Percentiles rank a stretch among this genome's conserved stretches.
phyloP scores from a whole-genome alignment of 2,888 invertebrate species.

The Stegophylla sp. region DNA sequence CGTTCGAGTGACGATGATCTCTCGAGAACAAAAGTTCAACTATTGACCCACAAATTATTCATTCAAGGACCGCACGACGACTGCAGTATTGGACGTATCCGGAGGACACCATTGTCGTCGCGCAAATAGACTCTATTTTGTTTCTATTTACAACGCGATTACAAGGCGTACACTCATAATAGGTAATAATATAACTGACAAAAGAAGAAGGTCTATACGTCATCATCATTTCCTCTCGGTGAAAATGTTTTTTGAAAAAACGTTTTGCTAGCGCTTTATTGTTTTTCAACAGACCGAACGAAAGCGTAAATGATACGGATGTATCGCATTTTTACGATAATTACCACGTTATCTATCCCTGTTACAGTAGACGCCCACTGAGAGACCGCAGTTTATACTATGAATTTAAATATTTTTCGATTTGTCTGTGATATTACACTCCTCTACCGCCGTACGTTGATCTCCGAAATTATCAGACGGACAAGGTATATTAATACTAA shows the following conservation, averaged over 20 bases:
- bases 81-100: conserved; percentile 23
- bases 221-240: not conserved
- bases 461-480: too few species aligned
- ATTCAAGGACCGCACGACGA: conserved; percentile 43
- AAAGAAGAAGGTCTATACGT: not conserved
- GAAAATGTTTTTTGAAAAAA: not conserved
- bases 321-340: not conserved
- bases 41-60: conserved; percentile 52
- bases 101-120: conserved; percentile 45
- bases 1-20: conserved; percentile 21
- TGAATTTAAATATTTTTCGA: too few species aligned
- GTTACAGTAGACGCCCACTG: too few species aligned
- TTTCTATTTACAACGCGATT: not conserved
- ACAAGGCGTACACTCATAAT: not conserved
- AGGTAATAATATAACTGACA: too few species aligned
- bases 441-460: too few species aligned
- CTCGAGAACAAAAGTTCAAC: conserved; percentile 47
- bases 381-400: too few species aligned
- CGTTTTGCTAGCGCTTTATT: not conserved
- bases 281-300: not conserved
- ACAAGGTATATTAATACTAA: too few species aligned
- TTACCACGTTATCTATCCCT: too few species aligned
- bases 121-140: not conserved
- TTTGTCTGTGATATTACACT: too few species aligned
- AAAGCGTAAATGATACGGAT: not conserved